Evolutionary conservation across 1,140 invertebrate genomes (phyloP), one percentile per base, ranked within the genome.

Genomic region (Teleopsis dalmanni): DNA sequence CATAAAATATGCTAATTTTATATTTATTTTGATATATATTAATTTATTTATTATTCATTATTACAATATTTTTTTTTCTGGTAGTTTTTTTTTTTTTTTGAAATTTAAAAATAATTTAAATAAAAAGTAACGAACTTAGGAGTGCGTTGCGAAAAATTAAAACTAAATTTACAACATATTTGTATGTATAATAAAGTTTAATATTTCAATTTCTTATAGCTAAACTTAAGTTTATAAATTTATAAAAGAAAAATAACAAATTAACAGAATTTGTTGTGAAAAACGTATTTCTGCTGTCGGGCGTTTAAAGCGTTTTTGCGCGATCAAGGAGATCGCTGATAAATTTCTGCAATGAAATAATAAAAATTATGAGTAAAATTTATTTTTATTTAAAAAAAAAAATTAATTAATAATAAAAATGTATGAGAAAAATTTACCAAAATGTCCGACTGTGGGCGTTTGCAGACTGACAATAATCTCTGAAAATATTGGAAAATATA

Each of bases 271-370:
- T 35, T 35, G 34, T 35, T 5, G 13, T 34, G 4, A n/a, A n/a
- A 14, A 19, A 9, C 13, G 34, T 18, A 14, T 18, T 18, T 18
- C 14, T 5, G n/a, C 34, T 35, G 34, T 14, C 5, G 16, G 27
- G 26, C 29, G 55, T 67, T 72, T 75, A 78, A 60, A 91, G 81
- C 64, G 87, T 91, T 76, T 91, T 91, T 65, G 87, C 88, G 73
- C 87, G 86, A 72, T 89, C 87, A 71, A 92, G 74, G 56, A 92
- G 77, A 74, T 91, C 88, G 66, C 87, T 86, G 62, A 91, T 89
- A 72, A 92, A 92, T 83, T 87, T 89, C 85, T 89, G 76, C 54
- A 81, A 81, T 54, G 23, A 18, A 65, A 72, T 70, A 70, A 63
- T 53, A 46, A 34, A 45, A 34, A n/a, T 36, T n/a, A 40, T 33